phyloP scores from a whole-genome alignment of 2,113 vertebrate genomes.

The Macaca nemestrina region DNA sequence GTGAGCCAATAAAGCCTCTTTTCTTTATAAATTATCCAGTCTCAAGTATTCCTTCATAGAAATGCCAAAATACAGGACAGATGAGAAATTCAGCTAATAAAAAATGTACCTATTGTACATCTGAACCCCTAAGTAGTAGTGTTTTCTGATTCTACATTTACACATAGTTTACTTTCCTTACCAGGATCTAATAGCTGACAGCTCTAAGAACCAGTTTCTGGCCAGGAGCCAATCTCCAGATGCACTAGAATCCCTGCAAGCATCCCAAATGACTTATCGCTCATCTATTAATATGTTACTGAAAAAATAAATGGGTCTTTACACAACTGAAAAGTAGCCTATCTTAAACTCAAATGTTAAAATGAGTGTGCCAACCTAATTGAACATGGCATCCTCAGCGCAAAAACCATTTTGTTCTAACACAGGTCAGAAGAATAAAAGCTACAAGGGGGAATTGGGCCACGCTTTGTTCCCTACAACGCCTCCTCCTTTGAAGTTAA shows the following conservation, averaged over 20 bases:
- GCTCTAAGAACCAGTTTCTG: not conserved
- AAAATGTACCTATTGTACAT: not conserved
- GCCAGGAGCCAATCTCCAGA: not conserved
- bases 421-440: not conserved
- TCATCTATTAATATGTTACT: not conserved
- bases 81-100: not conserved
- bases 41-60: no score
- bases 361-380: not conserved
- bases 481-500: no score
- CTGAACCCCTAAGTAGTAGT: not conserved
- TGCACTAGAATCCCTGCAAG: not conserved
- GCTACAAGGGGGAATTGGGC: not conserved
- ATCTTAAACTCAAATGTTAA: slow-evolving; percentile 1
- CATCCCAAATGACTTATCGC: not conserved
- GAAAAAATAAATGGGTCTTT: not conserved
- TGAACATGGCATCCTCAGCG: no score
- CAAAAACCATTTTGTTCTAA: not conserved
- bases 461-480: not conserved
- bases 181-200: not conserved
- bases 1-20: no score
- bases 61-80: not conserved
- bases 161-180: not conserved
- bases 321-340: not conserved
- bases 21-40: no score
- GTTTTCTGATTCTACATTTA: not conserved